Evolutionary conservation across 2,797 vertebrate species (phyloP).

Genomic region (Acipenser ruthenus): DNA sequence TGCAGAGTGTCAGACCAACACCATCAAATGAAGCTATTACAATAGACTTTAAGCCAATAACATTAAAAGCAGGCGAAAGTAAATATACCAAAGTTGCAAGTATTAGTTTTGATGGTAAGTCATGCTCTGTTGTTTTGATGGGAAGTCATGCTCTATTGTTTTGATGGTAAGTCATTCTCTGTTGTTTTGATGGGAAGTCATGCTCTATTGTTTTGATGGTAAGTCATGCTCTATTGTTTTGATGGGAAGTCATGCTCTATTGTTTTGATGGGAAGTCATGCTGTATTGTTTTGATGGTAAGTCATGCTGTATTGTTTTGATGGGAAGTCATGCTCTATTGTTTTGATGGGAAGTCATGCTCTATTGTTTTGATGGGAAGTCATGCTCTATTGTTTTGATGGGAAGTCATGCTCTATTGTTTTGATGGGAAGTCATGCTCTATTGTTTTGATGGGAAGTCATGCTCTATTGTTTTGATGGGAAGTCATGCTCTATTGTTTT

Average conservation of each 20-base stretch:
- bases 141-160: too few relatives aligned
- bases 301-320: conserved; percentile 63
- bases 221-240: too few relatives aligned
- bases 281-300: too few relatives aligned
- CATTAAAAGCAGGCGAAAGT: conserved; percentile 88
- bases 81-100: conserved; percentile 98
- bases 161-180: too few relatives aligned
- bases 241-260: too few relatives aligned
- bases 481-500: conserved; percentile 41
- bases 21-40: conserved; percentile 90
- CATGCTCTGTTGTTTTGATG: background rate
- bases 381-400: too few relatives aligned
- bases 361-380: too few relatives aligned
- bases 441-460: conserved; percentile 45
- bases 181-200: too few relatives aligned
- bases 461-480: conserved; percentile 81
- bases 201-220: too few relatives aligned
- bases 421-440: background rate
- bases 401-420: conserved; percentile 58
- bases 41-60: conserved; percentile 89
- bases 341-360: background rate
- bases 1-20: conserved; percentile 86
- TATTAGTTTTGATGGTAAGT: conserved; percentile 95
- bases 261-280: too few relatives aligned
- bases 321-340: conserved; percentile 65